Base-by-base conservation (phyloP, 64 coral and sea anemone species). In the Montipora foliosa region DNA sequence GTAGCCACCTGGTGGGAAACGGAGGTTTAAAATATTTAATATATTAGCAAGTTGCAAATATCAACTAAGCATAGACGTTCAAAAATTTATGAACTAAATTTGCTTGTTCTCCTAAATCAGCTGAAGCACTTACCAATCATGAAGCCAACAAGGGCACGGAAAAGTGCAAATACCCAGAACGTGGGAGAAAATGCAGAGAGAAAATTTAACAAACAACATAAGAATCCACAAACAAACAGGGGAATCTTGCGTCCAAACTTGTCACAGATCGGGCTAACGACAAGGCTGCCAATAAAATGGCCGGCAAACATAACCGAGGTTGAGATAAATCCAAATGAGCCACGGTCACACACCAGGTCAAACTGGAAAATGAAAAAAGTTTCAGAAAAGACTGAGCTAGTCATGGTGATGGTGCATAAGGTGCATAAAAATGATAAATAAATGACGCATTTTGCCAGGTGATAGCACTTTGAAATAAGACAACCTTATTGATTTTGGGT, bases 151-250 rank as follows among this genome's bases (percentile, higher is more conserved):
- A 96, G 75, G 50, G 88, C 79, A 24, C 95, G 90, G 80, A 82
- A 96, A 4, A 96, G 72, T 60, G 89, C 95, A 78, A 96, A 96
- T 29, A 96, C 48, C 95, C 95, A 96, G 80, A 93, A 96, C 5
- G 47, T 17, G 5, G 37, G 14, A 24, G 88, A 69, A 25, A 95
- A 87, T 3, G 93, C 88, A 13, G 88, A 84, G 20, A 80, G 20
- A 67, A 95, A 72, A 60, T 80, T 82, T 52, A 83, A 87, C 7
- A 91, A 7, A 5, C 53, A 50, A 16, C 64, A 55, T 3, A 73
- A 24, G 15, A 92, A 50, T 37, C 51, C 46, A 59, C 83, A 87
- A 49, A 90, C 59, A 67, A 88, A 91, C 5, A 75, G 44, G 6
- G 87, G 44, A 17, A 75, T 78, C 94, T 91, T 92, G 25, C 94